A percentile compares a stretch with the other conserved stretches of the same genome.
These are phyloP conservation scores for Syrphus vitripennis DNA, from an alignment of 2,888 invertebrate species.

Conservation along the genomic window DNA sequence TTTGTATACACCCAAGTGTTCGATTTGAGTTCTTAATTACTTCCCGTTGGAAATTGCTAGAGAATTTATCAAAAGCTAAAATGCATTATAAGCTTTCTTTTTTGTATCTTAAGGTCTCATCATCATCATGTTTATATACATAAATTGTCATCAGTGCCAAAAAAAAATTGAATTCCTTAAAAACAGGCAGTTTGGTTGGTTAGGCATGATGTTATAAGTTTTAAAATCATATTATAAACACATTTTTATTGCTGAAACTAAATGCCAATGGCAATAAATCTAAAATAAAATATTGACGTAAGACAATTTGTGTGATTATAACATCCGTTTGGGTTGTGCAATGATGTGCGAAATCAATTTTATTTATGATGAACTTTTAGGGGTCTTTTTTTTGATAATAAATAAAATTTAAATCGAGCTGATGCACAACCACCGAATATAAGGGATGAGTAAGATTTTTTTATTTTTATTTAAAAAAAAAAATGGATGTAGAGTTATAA, in stretches of 20 bases:
- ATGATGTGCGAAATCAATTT: conserved; percentile 48
- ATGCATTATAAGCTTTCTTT: background rate
- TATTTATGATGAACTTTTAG: conserved; percentile 1
- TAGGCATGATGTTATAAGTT: background rate
- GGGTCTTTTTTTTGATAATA: conserved; percentile 30
- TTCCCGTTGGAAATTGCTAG: conserved; percentile 14
- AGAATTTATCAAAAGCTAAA: conserved; percentile 49
- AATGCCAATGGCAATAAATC: conserved; percentile 36
- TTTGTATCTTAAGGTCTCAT: background rate
- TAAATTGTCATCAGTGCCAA: conserved; percentile 43
- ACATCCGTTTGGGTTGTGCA: conserved; percentile 39
- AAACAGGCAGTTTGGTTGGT: background rate
- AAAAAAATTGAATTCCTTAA: conserved; percentile 24
- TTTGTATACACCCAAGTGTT: background rate
- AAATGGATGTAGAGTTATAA: no score
- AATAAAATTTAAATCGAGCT: conserved; percentile 30
- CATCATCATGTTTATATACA: no score
- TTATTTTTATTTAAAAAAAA: background rate
- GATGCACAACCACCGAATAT: background rate
- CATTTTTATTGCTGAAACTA: background rate
- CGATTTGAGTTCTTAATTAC: conserved; percentile 1
- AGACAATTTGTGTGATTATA: conserved; percentile 33
- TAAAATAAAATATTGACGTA: conserved; percentile 62
- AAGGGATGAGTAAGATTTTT: conserved; percentile 4
- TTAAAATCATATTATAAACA: background rate